A percentile compares a stretch with the other conserved stretches of the same genome.
phyloP scores from a whole-genome alignment of 2,113 vertebrate species.

The Catagonus wagneri region DNA sequence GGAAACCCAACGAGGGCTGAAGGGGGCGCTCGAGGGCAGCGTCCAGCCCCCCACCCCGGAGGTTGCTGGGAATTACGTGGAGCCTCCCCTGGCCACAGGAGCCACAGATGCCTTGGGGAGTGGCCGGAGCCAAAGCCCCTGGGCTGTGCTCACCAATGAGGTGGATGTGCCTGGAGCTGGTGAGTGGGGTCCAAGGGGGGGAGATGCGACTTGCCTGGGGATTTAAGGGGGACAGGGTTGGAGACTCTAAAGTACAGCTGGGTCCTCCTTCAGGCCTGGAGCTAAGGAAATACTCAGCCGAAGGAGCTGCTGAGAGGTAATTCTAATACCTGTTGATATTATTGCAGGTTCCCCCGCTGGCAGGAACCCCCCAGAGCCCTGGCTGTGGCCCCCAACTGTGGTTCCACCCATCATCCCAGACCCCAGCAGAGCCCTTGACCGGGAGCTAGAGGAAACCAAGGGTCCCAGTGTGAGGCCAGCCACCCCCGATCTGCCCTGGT shows the following conservation, averaged over 20 bases:
- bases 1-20: background rate
- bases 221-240: background rate
- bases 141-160: conserved; percentile 62
- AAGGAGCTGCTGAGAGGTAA: background rate
- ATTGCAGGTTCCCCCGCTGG: conserved; percentile 63
- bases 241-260: background rate
- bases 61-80: background rate
- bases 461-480: background rate
- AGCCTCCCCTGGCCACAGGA: background rate
- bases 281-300: background rate
- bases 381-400: conserved; percentile 40
- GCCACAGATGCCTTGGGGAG: background rate
- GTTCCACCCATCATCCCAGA: background rate
- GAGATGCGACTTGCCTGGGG: background rate
- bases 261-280: background rate
- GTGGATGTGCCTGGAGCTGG: conserved; percentile 63
- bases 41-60: background rate
- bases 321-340: background rate
- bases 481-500: background rate
- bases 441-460: background rate
- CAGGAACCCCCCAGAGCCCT: conserved; percentile 38
- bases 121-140: background rate
- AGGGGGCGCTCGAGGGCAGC: accelerated
- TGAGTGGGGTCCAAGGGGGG: conserved; percentile 58
- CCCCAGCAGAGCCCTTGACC: background rate